Conservation (phyloP, 1,140 invertebrate species). For the Popillia japonica region DNA sequence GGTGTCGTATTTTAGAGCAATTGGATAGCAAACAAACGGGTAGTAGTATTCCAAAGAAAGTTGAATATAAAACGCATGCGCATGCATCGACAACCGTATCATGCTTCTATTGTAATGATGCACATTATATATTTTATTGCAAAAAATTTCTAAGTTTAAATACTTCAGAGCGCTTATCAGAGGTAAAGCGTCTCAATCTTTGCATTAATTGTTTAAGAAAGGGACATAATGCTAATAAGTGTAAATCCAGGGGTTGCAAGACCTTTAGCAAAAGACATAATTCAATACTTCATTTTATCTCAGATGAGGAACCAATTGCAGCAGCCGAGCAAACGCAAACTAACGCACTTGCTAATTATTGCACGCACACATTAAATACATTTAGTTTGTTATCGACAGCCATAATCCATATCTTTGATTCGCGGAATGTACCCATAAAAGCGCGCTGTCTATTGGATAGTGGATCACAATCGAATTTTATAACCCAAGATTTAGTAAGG, state of each 20-base stretch:
- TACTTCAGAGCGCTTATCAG: neutral
- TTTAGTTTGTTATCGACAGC: slow-evolving; percentile 6
- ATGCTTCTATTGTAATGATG: too few species aligned
- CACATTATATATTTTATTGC: neutral
- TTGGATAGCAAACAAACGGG: neutral
- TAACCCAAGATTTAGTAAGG: neutral
- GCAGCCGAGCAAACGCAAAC: neutral
- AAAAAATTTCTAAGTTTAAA: neutral
- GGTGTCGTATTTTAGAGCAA: slow-evolving; percentile 24
- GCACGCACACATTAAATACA: neutral
- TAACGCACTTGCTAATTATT: neutral
- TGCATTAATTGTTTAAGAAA: slow-evolving; percentile 35
- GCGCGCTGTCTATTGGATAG: neutral
- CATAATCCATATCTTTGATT: neutral
- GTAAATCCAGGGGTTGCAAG: neutral
- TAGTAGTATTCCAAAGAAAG: neutral
- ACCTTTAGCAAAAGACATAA: neutral
- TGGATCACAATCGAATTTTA: slow-evolving; percentile 15
- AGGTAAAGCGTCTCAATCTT: neutral
- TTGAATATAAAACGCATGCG: neutral
- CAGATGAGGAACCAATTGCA: neutral
- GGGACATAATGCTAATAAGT: neutral
- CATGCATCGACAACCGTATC: neutral
- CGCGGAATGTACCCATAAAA: neutral
- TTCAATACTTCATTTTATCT: slow-evolving; percentile 9